These are phyloP conservation scores for Candoia aspera DNA, from an alignment of 2,113 vertebrate species.

Conservation along the genomic window DNA sequence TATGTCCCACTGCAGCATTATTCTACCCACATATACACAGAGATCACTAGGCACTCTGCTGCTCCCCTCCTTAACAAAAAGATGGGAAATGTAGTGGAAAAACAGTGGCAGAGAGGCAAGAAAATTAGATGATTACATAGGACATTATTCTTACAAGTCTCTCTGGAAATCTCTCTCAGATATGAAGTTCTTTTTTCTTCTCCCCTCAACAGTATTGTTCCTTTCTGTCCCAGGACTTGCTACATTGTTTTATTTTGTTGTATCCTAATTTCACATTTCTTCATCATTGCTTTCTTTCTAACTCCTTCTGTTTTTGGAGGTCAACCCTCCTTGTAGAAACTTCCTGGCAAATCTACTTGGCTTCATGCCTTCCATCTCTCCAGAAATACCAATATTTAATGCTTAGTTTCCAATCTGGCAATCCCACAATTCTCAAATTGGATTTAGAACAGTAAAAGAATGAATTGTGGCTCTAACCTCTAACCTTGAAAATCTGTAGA, in stretches of 20 bases:
- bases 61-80: background rate
- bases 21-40: background rate
- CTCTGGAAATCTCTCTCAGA: background rate
- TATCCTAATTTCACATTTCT: background rate
- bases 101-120: background rate
- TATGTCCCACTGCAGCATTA: background rate
- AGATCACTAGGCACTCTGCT: background rate
- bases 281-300: background rate
- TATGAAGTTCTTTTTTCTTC: background rate
- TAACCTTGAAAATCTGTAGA: background rate
- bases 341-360: background rate
- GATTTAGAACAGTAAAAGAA: conserved; percentile 4
- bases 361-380: conserved; percentile 15
- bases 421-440: background rate
- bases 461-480: background rate
- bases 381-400: background rate
- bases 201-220: background rate
- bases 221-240: background rate
- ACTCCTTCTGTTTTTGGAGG: conserved; percentile 1
- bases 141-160: background rate
- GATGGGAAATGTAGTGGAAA: background rate
- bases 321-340: background rate
- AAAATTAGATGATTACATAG: background rate
- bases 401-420: background rate
- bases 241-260: background rate